These are phyloP conservation scores for Eulemur rufifrons DNA, from an alignment of 2,113 vertebrate genomes.

Conservation along the genomic window DNA sequence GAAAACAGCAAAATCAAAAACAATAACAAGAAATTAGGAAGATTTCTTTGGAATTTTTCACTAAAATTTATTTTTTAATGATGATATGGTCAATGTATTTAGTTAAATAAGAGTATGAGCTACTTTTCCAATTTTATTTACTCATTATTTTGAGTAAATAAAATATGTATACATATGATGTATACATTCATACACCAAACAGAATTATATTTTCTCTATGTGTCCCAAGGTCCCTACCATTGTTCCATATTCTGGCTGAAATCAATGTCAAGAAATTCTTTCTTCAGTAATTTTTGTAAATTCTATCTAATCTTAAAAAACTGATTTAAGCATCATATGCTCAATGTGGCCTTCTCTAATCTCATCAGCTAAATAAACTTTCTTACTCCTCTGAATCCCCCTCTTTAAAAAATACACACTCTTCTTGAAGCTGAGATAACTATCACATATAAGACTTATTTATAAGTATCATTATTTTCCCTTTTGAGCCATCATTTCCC, in stretches of 20 bases:
- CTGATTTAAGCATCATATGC: not conserved
- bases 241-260: not conserved
- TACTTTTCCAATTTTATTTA: not conserved
- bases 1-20: not conserved
- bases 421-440: not conserved
- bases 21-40: not conserved
- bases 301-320: not conserved
- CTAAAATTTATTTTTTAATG: not conserved
- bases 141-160: not conserved
- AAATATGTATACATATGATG: no score
- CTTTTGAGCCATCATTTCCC: not conserved
- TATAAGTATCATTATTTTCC: not conserved
- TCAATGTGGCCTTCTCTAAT: not conserved
- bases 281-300: not conserved
- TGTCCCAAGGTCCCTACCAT: not conserved
- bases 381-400: not conserved
- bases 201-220: not conserved
- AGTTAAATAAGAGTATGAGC: not conserved
- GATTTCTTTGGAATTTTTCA: not conserved
- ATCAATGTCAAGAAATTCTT: not conserved
- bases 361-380: not conserved
- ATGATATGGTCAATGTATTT: not conserved
- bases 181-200: not conserved
- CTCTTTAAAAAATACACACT: not conserved
- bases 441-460: not conserved